These are phyloP conservation scores for Mormyrus proboscirostris DNA, from an alignment of 2,797 vertebrate species.

Conservation along the genomic window DNA sequence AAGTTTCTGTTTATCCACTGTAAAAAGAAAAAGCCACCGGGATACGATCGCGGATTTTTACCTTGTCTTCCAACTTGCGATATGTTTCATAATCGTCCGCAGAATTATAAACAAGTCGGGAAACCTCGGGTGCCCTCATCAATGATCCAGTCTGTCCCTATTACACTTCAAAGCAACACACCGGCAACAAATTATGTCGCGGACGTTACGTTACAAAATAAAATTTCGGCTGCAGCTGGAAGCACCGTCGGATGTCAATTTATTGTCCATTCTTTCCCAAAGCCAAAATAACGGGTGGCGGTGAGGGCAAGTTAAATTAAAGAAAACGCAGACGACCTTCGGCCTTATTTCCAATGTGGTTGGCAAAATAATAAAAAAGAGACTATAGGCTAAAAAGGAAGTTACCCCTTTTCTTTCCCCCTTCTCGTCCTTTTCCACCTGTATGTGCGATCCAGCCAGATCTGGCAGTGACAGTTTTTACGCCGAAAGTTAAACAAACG, in stretches of 20 bases:
- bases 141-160: neutral
- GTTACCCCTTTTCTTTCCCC: slow-evolving; percentile 35
- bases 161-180: neutral
- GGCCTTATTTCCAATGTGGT: slow-evolving; percentile 23
- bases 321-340: slow-evolving; percentile 14
- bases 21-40: neutral
- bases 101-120: slow-evolving; percentile 8
- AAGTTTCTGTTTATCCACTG: slow-evolving; percentile 7
- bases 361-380: neutral
- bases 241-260: slow-evolving; percentile 62
- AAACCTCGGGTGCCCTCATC: neutral
- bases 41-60: neutral
- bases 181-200: slow-evolving; percentile 31
- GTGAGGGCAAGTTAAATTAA: slow-evolving; percentile 19
- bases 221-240: slow-evolving; percentile 56
- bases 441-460: slow-evolving; percentile 38
- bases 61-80: slow-evolving; percentile 8
- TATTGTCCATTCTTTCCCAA: slow-evolving; percentile 48
- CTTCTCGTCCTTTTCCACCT: slow-evolving; percentile 40
- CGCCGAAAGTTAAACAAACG: slow-evolving; percentile 28
- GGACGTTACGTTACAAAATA: slow-evolving; percentile 49
- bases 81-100: slow-evolving; percentile 13
- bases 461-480: slow-evolving; percentile 9
- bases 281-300: slow-evolving; percentile 19
- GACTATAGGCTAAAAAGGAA: slow-evolving; percentile 15